These are phyloP conservation scores for Drosophila suzukii DNA, from an alignment of 1,140 invertebrate species.

Conservation along the genomic window DNA sequence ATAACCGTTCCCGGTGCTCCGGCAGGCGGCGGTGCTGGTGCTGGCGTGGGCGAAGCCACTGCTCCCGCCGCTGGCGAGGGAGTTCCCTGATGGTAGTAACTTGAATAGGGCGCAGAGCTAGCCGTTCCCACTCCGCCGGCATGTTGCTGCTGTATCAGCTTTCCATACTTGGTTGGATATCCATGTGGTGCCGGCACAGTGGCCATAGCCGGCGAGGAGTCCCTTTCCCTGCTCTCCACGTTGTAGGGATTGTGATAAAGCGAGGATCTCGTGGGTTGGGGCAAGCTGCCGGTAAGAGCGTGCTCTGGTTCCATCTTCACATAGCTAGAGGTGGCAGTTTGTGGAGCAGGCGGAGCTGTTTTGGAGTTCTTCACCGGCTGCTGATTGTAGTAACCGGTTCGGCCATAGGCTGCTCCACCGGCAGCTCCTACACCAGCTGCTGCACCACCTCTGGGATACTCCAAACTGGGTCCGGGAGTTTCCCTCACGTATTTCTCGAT, in stretches of 20 bases:
- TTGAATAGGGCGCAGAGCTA: slow-evolving; percentile 24
- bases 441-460: slow-evolving; percentile 37
- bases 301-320: slow-evolving; percentile 55
- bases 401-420: slow-evolving; percentile 11
- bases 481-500: slow-evolving; percentile 73
- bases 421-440: background rate
- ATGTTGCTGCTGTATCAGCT: slow-evolving; percentile 59
- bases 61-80: slow-evolving; percentile 68
- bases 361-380: slow-evolving; percentile 19
- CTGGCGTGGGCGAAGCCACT: slow-evolving; percentile 69
- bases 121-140: slow-evolving; percentile 13
- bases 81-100: slow-evolving; percentile 65
- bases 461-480: slow-evolving; percentile 51
- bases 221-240: slow-evolving; percentile 39
- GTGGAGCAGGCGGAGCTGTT: background rate
- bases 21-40: slow-evolving; percentile 24
- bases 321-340: slow-evolving; percentile 27
- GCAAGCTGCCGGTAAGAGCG: slow-evolving; percentile 23
- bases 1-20: slow-evolving; percentile 13
- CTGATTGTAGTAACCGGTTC: slow-evolving; percentile 9
- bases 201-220: slow-evolving; percentile 46
- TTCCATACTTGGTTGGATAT: slow-evolving; percentile 74
- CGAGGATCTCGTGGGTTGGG: slow-evolving; percentile 52
- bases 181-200: slow-evolving; percentile 46
- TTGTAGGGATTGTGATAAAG: slow-evolving; percentile 78